These are phyloP conservation scores for Caenorhabditis doughertyi DNA, from an alignment of 2,888 invertebrate species.

Conservation along the genomic window DNA sequence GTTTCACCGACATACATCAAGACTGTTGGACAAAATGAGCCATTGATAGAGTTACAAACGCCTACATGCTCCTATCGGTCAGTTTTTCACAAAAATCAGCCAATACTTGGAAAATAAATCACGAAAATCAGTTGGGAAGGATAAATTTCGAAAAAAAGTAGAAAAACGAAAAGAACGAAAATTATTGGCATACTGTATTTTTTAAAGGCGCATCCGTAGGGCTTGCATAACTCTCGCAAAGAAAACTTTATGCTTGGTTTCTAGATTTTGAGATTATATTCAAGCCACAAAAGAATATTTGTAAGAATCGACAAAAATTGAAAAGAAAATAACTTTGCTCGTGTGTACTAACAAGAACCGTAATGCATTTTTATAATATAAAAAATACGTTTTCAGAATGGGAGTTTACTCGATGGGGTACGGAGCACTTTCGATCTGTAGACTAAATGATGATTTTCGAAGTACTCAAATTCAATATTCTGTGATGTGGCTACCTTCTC, in stretches of 20 bases:
- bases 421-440: conserved; percentile 84
- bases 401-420: conserved; percentile 92
- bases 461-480: conserved; percentile 53
- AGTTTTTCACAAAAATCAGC: conserved; percentile 6
- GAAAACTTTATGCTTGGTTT: conserved; percentile 5
- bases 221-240: conserved; percentile 5
- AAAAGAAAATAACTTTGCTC: not conserved
- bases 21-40: conserved; percentile 58
- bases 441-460: conserved; percentile 31
- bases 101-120: conserved; percentile 1
- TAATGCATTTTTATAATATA: too few relatives aligned
- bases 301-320: not conserved
- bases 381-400: conserved; percentile 90
- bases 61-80: conserved; percentile 75
- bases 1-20: conserved; percentile 49
- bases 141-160: not conserved
- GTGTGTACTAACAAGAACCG: too few relatives aligned
- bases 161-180: not conserved
- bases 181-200: not conserved
- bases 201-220: conserved; percentile 28
- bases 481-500: conserved; percentile 67
- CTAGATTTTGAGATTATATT: not conserved
- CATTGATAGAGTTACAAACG: conserved; percentile 65
- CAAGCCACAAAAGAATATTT: not conserved
- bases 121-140: not conserved